Base-by-base conservation (phyloP, 2,797 vertebrate genomes). In the Halcyon smyrnensis region DNA sequence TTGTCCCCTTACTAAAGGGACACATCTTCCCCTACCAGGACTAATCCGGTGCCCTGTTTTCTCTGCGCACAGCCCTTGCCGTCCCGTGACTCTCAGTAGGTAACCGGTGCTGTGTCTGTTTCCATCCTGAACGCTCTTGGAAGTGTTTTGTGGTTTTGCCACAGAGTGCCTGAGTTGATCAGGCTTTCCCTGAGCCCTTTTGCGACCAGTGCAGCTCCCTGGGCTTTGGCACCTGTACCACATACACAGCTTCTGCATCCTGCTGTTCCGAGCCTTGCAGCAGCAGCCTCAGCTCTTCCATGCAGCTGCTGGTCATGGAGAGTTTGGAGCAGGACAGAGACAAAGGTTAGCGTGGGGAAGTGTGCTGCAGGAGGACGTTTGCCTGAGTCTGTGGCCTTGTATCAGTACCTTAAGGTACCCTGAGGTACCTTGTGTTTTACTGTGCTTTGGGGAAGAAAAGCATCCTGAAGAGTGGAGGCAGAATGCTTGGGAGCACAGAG, bases 11-110 rank as follows among this genome's bases (percentile, higher is more conserved):
- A 7, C 14, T 28, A 2, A 16, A n/a, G 45, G 51, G n/a, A 5
- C 16, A 0, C 8, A 3, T 13, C 16, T 34, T 1, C 25, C 25
- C 11, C 6, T 20, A 3, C 5, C 11, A 5, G 9, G 28, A 7
- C 18, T 25, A 8, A 6, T 39, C 32, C 1, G 0, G 0, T 21
- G 46, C 15, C 34, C 12, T 13, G 0, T 14, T 15, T 59, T 23
- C 30, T 30, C 15, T 20, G 24, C 6, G 18, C 6, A 53, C 27
- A 53, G 51, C 51, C 51, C 51, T 53, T 30, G 0, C 15, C 8
- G 51, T 70, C 30, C 51, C 36, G 0, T 15, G 10, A 18, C 18
- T 14, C 32, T 8, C 23, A 0, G 17, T 1, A 11, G 21, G 16
- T 14, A 4, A 7, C 25, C 15, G 8, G 20, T 14, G 51, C 60